Evolutionary conservation across 2,888 invertebrate genomes (phyloP), one percentile per base, ranked within the genome.

Genomic region (Macaria liturata): DNA sequence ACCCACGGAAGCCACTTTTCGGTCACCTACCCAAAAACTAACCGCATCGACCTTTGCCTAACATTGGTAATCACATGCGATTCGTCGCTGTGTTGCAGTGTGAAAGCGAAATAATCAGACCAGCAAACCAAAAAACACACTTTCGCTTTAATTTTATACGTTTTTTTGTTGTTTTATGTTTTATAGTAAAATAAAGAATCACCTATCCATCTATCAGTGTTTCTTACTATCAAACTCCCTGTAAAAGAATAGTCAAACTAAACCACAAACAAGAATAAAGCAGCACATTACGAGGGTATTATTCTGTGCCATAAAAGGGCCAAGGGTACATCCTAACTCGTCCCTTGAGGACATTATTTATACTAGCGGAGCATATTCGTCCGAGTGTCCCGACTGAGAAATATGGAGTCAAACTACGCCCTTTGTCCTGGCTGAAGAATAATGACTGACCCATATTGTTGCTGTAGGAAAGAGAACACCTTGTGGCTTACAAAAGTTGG

Each of bases 331-430:
- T 69, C 68, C 76, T 78, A 77, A 84, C 78, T 75, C 69, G 76
- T 76, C 84, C 82, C 84, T 47, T 43, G 80, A 57, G 78, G 78
- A 67, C 77, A 80, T 84, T 80, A 84, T 83, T 83, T 83, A 84
- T 80, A 74, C 70, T 62, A 68, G 64, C 69, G 57, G 53, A 69
- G 65, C 70, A 66, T 70, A 72, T 71, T 71, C 73, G 70, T 71
- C 70, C 68, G 67, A 62, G 66, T 68, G 75, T 72, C 77, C 75
- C 74, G 71, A 71, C 74, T 66, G 45, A 56, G 74, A 78, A 73
- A 76, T 80, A 78, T 75, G 70, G 75, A 69, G 70, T 61, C 57
- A 52, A 48, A 43, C 57, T 47, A 63, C 63, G 66, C 70, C 71
- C 65, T 65, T 65, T 55, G 69, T 63, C 68, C 70, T 59, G 65